These are phyloP conservation scores for Episyrphus balteatus DNA, from an alignment of 1,140 invertebrate species.

Conservation along the genomic window DNA sequence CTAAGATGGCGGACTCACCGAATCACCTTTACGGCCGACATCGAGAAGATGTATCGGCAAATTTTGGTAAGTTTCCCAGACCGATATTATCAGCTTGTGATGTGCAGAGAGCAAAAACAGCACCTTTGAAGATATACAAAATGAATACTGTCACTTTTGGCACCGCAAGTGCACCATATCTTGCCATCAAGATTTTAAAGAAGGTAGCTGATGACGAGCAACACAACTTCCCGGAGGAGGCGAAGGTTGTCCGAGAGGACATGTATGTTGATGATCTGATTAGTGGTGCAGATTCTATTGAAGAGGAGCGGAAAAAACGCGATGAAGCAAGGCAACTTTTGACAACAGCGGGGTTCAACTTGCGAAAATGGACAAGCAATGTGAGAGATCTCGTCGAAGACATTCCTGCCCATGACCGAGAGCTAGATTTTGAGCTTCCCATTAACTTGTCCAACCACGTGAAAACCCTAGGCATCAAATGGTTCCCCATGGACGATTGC, in stretches of 20 bases:
- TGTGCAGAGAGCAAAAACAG: constrained; percentile 23
- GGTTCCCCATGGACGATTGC: no score
- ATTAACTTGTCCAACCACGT: neutral
- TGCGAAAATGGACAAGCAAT: constrained; percentile 35
- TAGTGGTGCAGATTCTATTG: constrained; percentile 16
- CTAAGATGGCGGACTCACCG: constrained; percentile 7
- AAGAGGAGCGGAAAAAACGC: constrained; percentile 5
- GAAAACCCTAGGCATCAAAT: neutral
- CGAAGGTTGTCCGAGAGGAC: constrained; percentile 19
- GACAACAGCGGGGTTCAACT: constrained; percentile 25
- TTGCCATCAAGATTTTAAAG: constrained; percentile 16
- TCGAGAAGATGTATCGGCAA: constrained; percentile 28
- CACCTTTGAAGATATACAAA: constrained; percentile 17
- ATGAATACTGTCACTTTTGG: constrained; percentile 29
- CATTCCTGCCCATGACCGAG: no score
- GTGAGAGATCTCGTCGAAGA: no score
- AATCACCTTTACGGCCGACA: constrained; percentile 20
- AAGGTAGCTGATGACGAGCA: constrained; percentile 24
- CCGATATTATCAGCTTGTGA: constrained; percentile 26
- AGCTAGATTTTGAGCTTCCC: no score
- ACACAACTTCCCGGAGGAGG: constrained; percentile 13
- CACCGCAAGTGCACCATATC: constrained; percentile 16
- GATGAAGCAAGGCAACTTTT: constrained; percentile 13
- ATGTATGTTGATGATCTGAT: constrained; percentile 36
- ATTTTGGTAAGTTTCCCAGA: constrained; percentile 12